Conservation (phyloP, 2,888 invertebrate species). For the Stenurella melanura region DNA sequence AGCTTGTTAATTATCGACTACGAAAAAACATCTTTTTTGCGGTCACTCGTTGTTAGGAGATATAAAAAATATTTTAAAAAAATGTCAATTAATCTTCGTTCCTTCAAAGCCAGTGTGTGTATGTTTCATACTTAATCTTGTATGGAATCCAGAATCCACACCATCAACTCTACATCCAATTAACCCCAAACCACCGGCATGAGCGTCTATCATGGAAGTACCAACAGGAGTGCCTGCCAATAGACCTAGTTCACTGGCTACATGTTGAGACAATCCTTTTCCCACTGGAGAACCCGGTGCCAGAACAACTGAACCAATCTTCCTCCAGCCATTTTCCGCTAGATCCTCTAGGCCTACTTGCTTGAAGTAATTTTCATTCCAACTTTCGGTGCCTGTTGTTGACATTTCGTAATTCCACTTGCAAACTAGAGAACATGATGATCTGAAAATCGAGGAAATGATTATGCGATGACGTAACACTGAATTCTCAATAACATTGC, state of each 20-base stretch:
- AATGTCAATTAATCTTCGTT: no score
- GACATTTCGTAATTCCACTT: slow-evolving; percentile 94
- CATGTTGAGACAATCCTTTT: slow-evolving; percentile 77
- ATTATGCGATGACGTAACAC: no score
- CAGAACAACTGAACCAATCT: slow-evolving; percentile 81
- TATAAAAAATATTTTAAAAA: no score
- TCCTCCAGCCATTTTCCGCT: slow-evolving; percentile 78
- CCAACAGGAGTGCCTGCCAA: slow-evolving; percentile 86
- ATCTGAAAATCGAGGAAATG: slow-evolving; percentile 75
- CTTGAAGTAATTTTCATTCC: slow-evolving; percentile 84
- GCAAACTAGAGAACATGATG: slow-evolving; percentile 93
- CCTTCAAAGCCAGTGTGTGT: no score
- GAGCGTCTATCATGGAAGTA: slow-evolving; percentile 95
- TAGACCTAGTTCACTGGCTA: slow-evolving; percentile 84
- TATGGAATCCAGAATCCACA: slow-evolving; percentile 71
- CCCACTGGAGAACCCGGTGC: slow-evolving; percentile 85
- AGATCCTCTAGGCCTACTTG: slow-evolving; percentile 86
- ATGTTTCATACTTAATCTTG: slow-evolving; percentile 73
- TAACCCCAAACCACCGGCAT: slow-evolving; percentile 94
- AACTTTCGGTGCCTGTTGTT: slow-evolving; percentile 76
- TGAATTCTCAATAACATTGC: no score
- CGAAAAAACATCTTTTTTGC: no score
- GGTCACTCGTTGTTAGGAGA: no score
- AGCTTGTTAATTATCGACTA: no score
- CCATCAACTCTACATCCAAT: slow-evolving; percentile 80